Evolutionary conservation across 2,888 invertebrate species (phyloP).

Genomic region (Clunio marinus): DNA sequence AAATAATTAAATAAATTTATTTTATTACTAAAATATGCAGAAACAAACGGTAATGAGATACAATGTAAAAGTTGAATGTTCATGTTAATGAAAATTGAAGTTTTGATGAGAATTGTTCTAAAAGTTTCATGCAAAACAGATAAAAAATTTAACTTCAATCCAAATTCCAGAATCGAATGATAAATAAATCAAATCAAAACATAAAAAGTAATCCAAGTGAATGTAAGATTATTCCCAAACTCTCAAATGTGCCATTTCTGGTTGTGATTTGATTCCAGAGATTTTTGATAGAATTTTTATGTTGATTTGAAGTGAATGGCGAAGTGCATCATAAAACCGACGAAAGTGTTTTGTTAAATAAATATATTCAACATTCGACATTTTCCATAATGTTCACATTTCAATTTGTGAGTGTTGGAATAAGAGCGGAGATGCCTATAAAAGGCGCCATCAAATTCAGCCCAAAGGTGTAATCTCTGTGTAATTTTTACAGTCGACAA

Average conservation of each 20-base stretch:
- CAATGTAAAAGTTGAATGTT: not conserved
- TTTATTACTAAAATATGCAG: constrained; percentile 6
- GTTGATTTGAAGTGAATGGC: constrained; percentile 9
- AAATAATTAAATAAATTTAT: constrained; percentile 34
- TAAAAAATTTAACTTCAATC: too few species aligned
- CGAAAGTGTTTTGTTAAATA: constrained; percentile 30
- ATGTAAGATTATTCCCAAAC: not conserved
- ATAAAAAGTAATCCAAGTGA: not conserved
- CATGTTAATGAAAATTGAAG: not conserved
- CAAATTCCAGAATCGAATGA: not conserved
- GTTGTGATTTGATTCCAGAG: not conserved
- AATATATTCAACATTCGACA: not conserved
- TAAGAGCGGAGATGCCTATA: constrained; percentile 14
- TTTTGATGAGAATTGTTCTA: not conserved
- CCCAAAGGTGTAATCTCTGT: constrained; percentile 41
- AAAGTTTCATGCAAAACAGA: not conserved
- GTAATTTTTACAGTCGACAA: constrained; percentile 35
- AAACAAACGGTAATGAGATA: not conserved
- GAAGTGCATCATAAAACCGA: constrained; percentile 2
- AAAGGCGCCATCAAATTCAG: constrained; percentile 37
- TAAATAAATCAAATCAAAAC: not conserved
- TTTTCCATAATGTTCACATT: constrained; percentile 12
- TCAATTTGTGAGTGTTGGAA: constrained; percentile 1
- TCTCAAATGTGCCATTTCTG: not conserved
- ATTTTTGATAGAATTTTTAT: not conserved